phyloP scores from a whole-genome alignment of 2,888 invertebrate genomes.

The Julus scandinavius region DNA sequence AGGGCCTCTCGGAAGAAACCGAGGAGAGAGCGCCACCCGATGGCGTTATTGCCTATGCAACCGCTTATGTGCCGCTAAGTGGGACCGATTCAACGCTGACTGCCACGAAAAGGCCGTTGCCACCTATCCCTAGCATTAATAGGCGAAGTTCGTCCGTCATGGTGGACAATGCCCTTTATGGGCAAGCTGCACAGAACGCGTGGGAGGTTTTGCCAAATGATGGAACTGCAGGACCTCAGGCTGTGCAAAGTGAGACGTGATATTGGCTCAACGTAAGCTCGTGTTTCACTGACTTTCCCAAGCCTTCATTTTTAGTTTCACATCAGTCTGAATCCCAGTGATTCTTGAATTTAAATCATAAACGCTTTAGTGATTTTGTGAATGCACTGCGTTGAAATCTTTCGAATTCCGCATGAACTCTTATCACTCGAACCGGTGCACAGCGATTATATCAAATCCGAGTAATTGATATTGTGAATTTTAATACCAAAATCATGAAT shows the following conservation, averaged over 20 bases:
- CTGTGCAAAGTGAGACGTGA: slow-evolving; percentile 2
- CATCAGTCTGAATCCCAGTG: background rate
- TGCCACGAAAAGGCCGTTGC: slow-evolving; percentile 45
- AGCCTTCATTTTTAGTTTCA: background rate
- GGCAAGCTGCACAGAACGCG: background rate
- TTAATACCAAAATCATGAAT: too few relatives aligned
- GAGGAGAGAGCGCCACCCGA: slow-evolving; percentile 46
- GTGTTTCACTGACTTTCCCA: background rate
- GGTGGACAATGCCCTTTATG: slow-evolving; percentile 52
- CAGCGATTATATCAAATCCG: background rate
- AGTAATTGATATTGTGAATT: background rate
- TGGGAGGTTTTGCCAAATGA: background rate
- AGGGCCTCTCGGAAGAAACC: slow-evolving; percentile 10
- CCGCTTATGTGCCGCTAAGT: background rate
- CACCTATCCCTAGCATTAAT: slow-evolving; percentile 46
- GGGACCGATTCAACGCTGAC: background rate
- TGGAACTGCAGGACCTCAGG: background rate
- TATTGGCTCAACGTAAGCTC: background rate
- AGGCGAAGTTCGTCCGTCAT: slow-evolving; percentile 50
- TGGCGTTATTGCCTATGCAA: slow-evolving; percentile 48
- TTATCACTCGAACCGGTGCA: background rate
- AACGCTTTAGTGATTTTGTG: background rate
- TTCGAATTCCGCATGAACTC: background rate
- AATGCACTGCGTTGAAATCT: background rate
- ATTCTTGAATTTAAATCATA: background rate